Percentiles rank a stretch among this genome's conserved stretches.
Conservation (phyloP, 2,797 vertebrate species). For the Malurus leucopterus region DNA sequence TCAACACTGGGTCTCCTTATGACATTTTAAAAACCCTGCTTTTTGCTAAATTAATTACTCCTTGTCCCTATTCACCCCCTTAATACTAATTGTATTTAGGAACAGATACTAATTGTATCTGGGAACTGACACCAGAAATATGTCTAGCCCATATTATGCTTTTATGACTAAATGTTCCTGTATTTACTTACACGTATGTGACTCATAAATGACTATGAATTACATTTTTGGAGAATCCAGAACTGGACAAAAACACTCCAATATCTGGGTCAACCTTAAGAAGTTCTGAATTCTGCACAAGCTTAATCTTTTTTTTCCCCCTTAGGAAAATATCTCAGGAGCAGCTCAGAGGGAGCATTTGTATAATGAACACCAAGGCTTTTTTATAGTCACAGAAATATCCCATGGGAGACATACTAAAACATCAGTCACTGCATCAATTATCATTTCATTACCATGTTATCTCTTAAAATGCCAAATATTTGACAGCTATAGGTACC, state of each 20-base stretch:
- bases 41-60: neutral
- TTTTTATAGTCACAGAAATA: neutral
- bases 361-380: neutral
- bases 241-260: neutral
- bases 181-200: neutral
- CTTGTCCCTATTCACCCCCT: neutral
- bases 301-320: too few species aligned
- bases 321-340: neutral
- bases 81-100: neutral
- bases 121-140: neutral
- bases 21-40: accelerated
- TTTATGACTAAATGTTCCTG: neutral
- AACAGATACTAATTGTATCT: too few species aligned
- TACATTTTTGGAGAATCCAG: neutral
- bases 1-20: neutral
- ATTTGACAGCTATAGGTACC: neutral
- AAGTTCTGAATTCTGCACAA: neutral
- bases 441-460: neutral
- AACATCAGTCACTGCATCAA: neutral
- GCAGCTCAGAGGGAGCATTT: neutral
- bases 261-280: neutral
- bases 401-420: neutral
- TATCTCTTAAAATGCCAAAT: neutral
- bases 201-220: neutral
- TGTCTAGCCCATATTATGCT: neutral